Evolutionary conservation across 37 sponge, comb jelly and placozoan species (phyloP), one percentile per base, ranked within the genome.

Genomic region (Ianthella basta): DNA sequence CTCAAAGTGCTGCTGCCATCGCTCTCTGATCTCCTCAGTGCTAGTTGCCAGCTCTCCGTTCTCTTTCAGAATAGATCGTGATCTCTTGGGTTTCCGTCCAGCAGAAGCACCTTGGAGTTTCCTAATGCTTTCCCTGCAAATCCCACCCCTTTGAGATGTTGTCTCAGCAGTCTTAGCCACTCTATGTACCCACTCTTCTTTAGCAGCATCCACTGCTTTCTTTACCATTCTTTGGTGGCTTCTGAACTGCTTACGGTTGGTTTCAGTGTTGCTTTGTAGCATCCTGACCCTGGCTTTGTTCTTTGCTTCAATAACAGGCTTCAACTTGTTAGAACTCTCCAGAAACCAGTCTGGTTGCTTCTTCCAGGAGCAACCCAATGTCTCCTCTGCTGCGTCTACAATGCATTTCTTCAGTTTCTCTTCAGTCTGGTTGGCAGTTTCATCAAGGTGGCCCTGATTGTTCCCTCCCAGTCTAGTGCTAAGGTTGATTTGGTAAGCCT

Each of bases 331-430:
- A 0, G 5, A 21, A 29, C 54, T 84, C 24, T 78, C 84, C 21
- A 23, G 20, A 24, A 87, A 87, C 87, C 87, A 87, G 36, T 88
- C 84, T 23, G 89, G 84, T 37, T 88, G 84, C n/a, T 82, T 82
- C 81, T 64, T 74, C 57, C 44, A 39, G n/a, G n/a, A n/a, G n/a
- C n/a, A n/a, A n/a, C n/a, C n/a, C 27, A 64, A 30, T 64, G 66
- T 21, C 27, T 64, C 66, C 20, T 64, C 66, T 20, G 66, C 66
- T 64, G 66, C 66, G 12, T 10, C 23, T 16, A 64, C 66, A 20
- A 64, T 64, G 66, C 66, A 64, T 10, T 10, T 21, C 23, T 64
- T 64, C 66, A 64, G 23, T 64, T 16, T 24, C 23, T 64, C 66
- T 30, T 30, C 32, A 40, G 73, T 34, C 36, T 72, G 73, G 8